A percentile compares a stretch with the other conserved stretches of the same genome.
phyloP scores from a whole-genome alignment of 2,888 invertebrate species.

The Macropis europaea region DNA sequence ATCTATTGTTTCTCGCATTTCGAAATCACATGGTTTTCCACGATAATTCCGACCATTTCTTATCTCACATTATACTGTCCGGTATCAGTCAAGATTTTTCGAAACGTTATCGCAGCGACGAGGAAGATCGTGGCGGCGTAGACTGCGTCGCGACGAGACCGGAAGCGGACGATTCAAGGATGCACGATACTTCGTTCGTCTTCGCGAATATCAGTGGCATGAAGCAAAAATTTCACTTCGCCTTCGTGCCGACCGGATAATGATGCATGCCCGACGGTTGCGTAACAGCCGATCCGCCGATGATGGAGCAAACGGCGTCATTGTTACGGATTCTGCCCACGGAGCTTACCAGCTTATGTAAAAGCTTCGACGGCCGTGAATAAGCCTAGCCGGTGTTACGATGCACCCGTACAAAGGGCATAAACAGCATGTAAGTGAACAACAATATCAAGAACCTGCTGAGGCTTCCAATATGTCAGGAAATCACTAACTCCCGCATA shows the following conservation, averaged over 20 bases:
- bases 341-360: constrained; percentile 61
- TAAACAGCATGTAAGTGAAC: constrained; percentile 25
- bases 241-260: constrained; percentile 4
- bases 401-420: constrained; percentile 55
- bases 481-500: too few species aligned
- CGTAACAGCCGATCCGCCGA: constrained; percentile 46
- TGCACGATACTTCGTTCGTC: background rate
- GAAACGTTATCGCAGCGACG: too few species aligned
- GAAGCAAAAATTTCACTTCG: constrained; percentile 23
- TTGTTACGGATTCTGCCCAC: constrained; percentile 65
- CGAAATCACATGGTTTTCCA: too few species aligned
- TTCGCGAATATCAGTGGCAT: background rate
- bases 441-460: constrained; percentile 8
- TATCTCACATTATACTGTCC: too few species aligned
- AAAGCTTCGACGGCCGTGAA: constrained; percentile 48
- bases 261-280: constrained; percentile 36
- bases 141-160: too few species aligned
- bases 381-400: background rate
- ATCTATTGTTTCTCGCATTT: background rate
- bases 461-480: background rate
- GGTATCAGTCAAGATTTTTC: too few species aligned
- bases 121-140: too few species aligned
- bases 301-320: constrained; percentile 35
- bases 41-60: too few species aligned
- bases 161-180: background rate